A percentile compares a stretch with the other conserved stretches of the same genome.
phyloP scores from a whole-genome alignment of 2,888 invertebrate genomes.

The Blera fallax region DNA sequence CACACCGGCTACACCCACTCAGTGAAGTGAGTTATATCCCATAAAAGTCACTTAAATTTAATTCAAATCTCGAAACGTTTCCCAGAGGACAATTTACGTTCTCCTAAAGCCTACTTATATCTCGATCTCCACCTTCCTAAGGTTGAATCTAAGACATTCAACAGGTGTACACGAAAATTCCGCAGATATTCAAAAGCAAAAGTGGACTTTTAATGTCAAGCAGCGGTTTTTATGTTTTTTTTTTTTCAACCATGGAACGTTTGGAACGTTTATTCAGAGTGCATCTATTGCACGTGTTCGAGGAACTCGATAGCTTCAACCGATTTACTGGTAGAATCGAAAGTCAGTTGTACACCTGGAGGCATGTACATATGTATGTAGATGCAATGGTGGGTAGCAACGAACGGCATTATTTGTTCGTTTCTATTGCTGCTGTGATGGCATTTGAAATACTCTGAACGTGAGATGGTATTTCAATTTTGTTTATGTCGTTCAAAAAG shows the following conservation, averaged over 20 bases:
- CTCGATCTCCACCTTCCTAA: not conserved
- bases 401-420: not conserved
- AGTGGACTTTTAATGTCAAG: constrained; percentile 49
- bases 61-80: not conserved
- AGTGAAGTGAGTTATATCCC: not conserved
- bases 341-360: constrained; percentile 33
- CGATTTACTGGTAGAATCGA: not conserved
- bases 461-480: constrained; percentile 48
- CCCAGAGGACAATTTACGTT: not conserved
- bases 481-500: not conserved
- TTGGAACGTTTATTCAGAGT: constrained; percentile 20
- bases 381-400: constrained; percentile 20
- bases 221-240: constrained; percentile 2
- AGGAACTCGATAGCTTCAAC: constrained; percentile 56
- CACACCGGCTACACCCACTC: not conserved
- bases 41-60: not conserved
- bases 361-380: too few species aligned
- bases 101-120: not conserved
- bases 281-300: constrained; percentile 62
- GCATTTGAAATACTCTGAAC: constrained; percentile 49
- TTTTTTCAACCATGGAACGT: too few species aligned
- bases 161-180: constrained; percentile 42
- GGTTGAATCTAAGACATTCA: not conserved
- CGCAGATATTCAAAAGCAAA: constrained; percentile 28
- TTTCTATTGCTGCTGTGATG: constrained; percentile 26